Base-by-base conservation (phyloP, 2,113 vertebrate genomes). In the Eleginops maclovinus region DNA sequence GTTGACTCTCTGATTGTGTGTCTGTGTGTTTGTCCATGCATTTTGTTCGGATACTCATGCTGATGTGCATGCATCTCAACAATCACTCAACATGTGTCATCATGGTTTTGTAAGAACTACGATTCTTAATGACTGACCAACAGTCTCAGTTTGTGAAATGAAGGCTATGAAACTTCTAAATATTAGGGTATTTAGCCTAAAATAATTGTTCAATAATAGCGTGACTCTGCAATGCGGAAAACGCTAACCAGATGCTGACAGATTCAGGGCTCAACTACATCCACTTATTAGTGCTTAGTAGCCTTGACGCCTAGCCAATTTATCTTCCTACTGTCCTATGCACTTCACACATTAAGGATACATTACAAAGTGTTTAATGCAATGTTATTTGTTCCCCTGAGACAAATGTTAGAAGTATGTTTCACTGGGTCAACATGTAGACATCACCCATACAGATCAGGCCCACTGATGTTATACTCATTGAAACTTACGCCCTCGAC, bases 1-100 rank as follows among this genome's bases (percentile, higher is more conserved):
- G 83, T 89, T 82, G 83, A 78, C 83, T 81, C 77, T 86, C 62
- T 62, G 77, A 78, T 67, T 64, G 64, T 73, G 56, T 51, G 55
- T 60, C 53, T 22, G 58, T 43, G 22, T 21, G 4, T 40, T 3
- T 59, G 73, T 31, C 12, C 14, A 13, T 53, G 50, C 56, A 49
- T 79, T 54, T 53, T 71, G 21, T 40, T 58, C 40, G 66, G 70
- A 31, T 21, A n/a, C 51, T 72, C 47, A 70, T 46, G 17, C 55
- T 21, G 22, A 22, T 70, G 70, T 79, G 73, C 53, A 59, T 43
- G 73, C 11, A 31, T 73, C 71, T 40, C 24, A 15, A 49, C 26
- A 56, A 49, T 84, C 86, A 50, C n/a, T 84, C 75, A 74, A 77
- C 69, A 44, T 21, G n/a, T 75, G 41, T 55, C 36, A 72, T 62